A percentile compares a stretch with the other conserved stretches of the same genome.
Evolutionary conservation across 2,888 invertebrate species (phyloP).

Genomic region (Adineta ricciae): DNA sequence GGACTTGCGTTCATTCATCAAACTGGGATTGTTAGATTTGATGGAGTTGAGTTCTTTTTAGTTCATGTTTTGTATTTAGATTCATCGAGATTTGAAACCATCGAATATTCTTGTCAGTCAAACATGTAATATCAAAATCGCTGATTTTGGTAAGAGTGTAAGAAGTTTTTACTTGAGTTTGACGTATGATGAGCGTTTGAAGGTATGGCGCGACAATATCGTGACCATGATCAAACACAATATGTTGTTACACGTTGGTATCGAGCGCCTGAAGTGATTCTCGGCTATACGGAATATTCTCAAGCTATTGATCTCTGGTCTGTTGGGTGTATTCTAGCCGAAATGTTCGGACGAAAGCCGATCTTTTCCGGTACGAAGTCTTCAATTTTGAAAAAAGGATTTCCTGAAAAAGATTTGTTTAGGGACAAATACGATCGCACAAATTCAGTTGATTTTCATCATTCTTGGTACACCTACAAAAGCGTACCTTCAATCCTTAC

Average conservation of each 20-base stretch:
- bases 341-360: slow-evolving; percentile 59
- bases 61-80: background rate
- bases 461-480: background rate
- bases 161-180: background rate
- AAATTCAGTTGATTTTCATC: background rate
- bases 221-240: slow-evolving; percentile 55
- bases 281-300: slow-evolving; percentile 54
- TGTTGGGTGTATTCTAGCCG: slow-evolving; percentile 62
- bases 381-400: too few relatives aligned
- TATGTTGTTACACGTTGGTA: slow-evolving; percentile 56
- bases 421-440: background rate
- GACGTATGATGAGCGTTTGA: slow-evolving; percentile 31
- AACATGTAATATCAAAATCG: slow-evolving; percentile 57
- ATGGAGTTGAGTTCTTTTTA: background rate
- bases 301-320: slow-evolving; percentile 56
- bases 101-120: slow-evolving; percentile 60
- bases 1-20: slow-evolving; percentile 54
- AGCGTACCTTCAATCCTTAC: background rate
- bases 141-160: slow-evolving; percentile 51
- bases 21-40: slow-evolving; percentile 49
- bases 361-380: slow-evolving; percentile 58
- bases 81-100: slow-evolving; percentile 61
- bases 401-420: background rate
- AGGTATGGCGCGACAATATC: slow-evolving; percentile 53
- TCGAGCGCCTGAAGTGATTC: slow-evolving; percentile 53